phyloP scores from a whole-genome alignment of 2,797 vertebrate species.

The Manis crassicaudata region DNA sequence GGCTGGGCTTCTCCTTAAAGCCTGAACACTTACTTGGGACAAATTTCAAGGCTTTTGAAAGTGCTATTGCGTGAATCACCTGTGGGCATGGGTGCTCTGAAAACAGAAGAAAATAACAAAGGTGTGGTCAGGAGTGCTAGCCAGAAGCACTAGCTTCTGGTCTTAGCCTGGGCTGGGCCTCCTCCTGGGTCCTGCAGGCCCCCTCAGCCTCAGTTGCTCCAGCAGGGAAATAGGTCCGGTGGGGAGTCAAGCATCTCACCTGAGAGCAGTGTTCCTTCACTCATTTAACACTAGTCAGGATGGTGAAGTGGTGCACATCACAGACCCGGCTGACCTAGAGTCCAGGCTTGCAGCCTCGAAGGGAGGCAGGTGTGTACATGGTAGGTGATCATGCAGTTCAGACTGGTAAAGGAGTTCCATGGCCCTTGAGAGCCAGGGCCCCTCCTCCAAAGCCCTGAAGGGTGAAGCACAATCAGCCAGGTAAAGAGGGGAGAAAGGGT shows the following conservation, averaged over 20 bases:
- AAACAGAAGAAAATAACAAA: conserved; percentile 50
- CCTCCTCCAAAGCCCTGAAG: background rate
- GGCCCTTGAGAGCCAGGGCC: background rate
- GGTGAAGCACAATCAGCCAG: background rate
- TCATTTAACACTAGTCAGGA: background rate
- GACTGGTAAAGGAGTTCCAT: background rate
- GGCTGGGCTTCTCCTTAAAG: background rate
- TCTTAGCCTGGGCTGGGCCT: background rate
- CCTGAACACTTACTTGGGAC: background rate
- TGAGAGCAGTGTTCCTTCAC: background rate
- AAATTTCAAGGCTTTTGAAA: conserved; percentile 61
- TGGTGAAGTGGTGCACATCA: background rate
- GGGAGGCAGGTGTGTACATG: background rate
- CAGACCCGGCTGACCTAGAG: background rate
- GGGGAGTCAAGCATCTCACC: background rate
- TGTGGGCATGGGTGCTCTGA: conserved; percentile 13
- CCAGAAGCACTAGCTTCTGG: background rate
- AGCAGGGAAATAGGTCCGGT: background rate
- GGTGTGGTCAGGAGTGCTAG: background rate
- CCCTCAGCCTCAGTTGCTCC: background rate
- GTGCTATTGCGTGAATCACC: conserved; percentile 62
- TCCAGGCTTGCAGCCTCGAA: background rate
- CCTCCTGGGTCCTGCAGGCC: background rate
- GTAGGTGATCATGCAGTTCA: rapidly evolving
- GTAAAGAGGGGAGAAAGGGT: no score